Evolutionary conservation across 2,113 vertebrate genomes (phyloP).

Genomic region (Rattus norvegicus): DNA sequence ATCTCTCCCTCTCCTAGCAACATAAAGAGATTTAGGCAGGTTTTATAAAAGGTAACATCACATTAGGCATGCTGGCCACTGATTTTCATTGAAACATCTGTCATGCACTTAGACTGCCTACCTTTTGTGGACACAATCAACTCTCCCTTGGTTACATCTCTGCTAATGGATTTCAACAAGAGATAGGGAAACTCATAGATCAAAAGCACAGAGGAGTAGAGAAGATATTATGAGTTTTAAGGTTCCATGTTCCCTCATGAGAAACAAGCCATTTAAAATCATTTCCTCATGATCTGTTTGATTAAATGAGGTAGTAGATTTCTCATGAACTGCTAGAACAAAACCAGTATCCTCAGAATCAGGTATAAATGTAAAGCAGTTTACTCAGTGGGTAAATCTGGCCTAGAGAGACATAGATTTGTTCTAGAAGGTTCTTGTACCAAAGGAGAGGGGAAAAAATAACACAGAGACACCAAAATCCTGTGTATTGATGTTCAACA

Average conservation of each 20-base stretch:
- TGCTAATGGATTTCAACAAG: constrained; percentile 29
- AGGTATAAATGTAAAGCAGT: not conserved
- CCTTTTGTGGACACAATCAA: not conserved
- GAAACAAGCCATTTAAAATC: not conserved
- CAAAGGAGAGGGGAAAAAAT: not conserved
- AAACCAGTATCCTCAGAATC: not conserved
- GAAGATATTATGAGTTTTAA: not conserved
- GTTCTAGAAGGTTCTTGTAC: not conserved
- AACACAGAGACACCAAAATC: rapidly evolving
- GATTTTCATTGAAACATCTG: constrained; percentile 60
- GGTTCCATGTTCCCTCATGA: not conserved
- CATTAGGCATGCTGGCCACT: not conserved
- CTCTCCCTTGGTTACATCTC: constrained; percentile 26
- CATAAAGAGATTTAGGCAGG: not conserved
- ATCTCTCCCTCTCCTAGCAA: constrained; percentile 69
- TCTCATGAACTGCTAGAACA: not conserved
- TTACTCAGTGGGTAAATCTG: not conserved
- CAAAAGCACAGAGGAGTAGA: not conserved
- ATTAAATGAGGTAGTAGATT: constrained; percentile 10
- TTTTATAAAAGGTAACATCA: not conserved
- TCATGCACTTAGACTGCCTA: not conserved
- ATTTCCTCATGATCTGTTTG: not conserved
- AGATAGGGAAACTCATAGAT: not conserved
- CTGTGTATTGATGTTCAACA: too few relatives aligned
- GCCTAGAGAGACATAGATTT: not conserved